Evolutionary conservation across 2,113 vertebrate genomes (phyloP), one percentile per base, ranked within the genome.

Genomic region (Loxodonta africana): DNA sequence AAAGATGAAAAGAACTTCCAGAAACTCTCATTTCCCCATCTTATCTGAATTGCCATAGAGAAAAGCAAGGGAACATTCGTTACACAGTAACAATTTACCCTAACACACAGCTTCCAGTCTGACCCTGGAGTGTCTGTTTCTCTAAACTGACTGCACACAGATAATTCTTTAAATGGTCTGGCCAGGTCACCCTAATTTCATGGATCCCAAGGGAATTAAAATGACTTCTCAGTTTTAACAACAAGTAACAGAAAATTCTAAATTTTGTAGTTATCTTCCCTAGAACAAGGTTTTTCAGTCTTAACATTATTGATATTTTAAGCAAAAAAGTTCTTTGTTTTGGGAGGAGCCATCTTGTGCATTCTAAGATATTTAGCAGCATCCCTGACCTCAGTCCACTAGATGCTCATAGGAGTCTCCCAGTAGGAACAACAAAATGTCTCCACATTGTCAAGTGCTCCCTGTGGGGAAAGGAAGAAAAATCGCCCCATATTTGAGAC

Each of bases 201-300:
- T 57, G 11, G 12, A 15, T 3, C 53, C 53, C 53, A 57, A 12
- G 53, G 15, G 15, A 57, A 57, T 57, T 57, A 57, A 57, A 57
- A 57, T 57, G 15, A 3, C 15, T 57, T 15, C 15, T 57, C 53
- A 67, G 30, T 84, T 7, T 33, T 90, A 87, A 5, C n/a, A 76
- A 81, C n/a, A 76, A 81, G 57, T 76, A 82, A 21, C 48, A 89
- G 48, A 76, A 94, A 88, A 90, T 93, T 95, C 37, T 28, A 76
- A 69, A 69, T 71, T 76, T 92, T 82, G 62, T 76, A 74, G 11
- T 63, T 10, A 37, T 88, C 57, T 69, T 83, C 8, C 3, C 0
- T 60, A 67, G n/a, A 80, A 10, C 1, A 10, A 15, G 4, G 33
- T 65, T 94, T 92, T 28, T 92, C 48, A 84, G 2, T 41, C 33